Percentiles rank a stretch among this genome's conserved stretches.
Evolutionary conservation across 2,888 invertebrate species (phyloP).

Genomic region (Glyphotaelius pellucidus): DNA sequence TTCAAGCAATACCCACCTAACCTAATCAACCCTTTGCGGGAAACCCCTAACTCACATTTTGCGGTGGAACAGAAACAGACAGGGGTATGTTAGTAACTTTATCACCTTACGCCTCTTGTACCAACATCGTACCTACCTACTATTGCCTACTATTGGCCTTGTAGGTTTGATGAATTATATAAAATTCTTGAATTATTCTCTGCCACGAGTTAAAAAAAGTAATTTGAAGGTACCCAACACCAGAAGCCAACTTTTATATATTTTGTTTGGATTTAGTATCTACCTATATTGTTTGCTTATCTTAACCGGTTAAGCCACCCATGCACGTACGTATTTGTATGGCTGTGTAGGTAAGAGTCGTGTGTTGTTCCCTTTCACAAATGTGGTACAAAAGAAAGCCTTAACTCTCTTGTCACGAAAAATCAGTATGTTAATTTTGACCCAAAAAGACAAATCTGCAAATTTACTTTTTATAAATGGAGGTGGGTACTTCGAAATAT

Average conservation of each 20-base stretch:
- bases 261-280: background rate
- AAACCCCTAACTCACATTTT: slow-evolving; percentile 7
- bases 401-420: background rate
- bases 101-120: background rate
- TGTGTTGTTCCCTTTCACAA: background rate
- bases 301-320: background rate
- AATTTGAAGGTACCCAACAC: background rate
- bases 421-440: background rate
- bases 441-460: background rate
- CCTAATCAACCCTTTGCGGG: background rate
- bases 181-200: background rate
- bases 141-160: background rate
- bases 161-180: background rate
- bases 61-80: background rate
- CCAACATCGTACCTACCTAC: background rate
- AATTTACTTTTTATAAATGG: background rate
- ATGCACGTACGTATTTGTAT: background rate
- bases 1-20: background rate
- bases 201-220: background rate
- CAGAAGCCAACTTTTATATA: background rate
- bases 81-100: background rate
- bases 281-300: no score
- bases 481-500: background rate
- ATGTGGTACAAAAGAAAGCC: background rate
- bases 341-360: background rate